Percentiles rank a stretch among this genome's conserved stretches.
These are phyloP conservation scores for Trichonephila clavata DNA, from an alignment of 1,140 invertebrate species.

Conservation along the genomic window DNA sequence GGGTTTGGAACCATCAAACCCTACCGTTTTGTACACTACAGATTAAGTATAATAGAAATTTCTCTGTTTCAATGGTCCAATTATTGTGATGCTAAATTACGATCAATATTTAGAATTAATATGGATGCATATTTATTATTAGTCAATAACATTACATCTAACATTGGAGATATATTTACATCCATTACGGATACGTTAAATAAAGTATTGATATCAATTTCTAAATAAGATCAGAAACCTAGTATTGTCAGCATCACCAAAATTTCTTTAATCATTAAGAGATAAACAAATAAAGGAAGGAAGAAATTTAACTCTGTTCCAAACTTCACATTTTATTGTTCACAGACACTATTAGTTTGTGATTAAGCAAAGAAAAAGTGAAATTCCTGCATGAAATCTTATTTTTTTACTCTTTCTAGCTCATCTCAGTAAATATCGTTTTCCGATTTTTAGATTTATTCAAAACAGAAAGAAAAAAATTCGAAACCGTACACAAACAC, in stretches of 20 bases:
- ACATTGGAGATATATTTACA: too few relatives aligned
- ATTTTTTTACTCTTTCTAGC: neutral
- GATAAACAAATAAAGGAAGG: conserved; percentile 17
- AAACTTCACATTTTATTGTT: neutral
- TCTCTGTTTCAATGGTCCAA: too few relatives aligned
- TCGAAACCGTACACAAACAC: conserved; percentile 11
- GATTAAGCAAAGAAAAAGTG: conserved; percentile 3
- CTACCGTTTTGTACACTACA: too few relatives aligned
- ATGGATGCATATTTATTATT: too few relatives aligned
- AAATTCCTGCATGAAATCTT: neutral
- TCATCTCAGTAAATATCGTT: conserved; percentile 13
- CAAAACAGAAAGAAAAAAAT: neutral
- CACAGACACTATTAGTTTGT: neutral
- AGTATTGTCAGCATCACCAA: neutral
- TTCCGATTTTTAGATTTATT: conserved; percentile 39
- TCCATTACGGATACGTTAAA: too few relatives aligned
- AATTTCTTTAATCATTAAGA: neutral
- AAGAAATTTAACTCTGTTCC: conserved; percentile 14
- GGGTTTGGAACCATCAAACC: too few relatives aligned
- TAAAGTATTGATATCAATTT: too few relatives aligned
- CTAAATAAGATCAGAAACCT: too few relatives aligned
- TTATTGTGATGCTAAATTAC: too few relatives aligned
- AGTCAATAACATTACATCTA: too few relatives aligned
- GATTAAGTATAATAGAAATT: too few relatives aligned
- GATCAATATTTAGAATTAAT: too few relatives aligned